phyloP scores from a whole-genome alignment of 2,888 invertebrate genomes.

The Pedicia rivosa region DNA sequence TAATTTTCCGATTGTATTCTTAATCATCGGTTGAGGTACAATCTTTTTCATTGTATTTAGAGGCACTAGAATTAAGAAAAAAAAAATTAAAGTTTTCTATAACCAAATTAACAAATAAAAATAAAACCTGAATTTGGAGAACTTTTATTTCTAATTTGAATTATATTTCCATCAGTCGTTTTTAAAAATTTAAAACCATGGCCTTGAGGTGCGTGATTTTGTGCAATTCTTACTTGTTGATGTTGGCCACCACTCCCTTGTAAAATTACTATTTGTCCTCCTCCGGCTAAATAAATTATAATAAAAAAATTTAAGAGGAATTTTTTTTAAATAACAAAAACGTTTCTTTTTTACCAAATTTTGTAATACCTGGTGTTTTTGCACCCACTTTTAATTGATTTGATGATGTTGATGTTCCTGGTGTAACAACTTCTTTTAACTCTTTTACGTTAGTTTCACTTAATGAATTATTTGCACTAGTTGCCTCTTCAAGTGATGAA shows the following conservation, averaged over 20 bases:
- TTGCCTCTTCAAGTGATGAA: neutral
- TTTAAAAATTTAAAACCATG: conserved; percentile 17
- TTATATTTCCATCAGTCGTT: conserved; percentile 17
- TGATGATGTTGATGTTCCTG: neutral
- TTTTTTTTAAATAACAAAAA: neutral
- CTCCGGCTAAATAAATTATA: conserved; percentile 16
- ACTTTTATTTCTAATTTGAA: conserved; percentile 16
- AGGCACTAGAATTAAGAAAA: neutral
- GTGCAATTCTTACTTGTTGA: conserved; percentile 11
- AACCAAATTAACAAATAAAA: neutral
- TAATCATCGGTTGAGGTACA: neutral
- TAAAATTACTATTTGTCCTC: conserved; percentile 32
- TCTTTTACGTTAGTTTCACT: neutral
- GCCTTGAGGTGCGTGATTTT: neutral
- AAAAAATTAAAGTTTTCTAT: neutral
- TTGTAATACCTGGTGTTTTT: neutral
- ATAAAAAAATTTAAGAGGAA: neutral
- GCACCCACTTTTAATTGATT: neutral
- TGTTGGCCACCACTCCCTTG: conserved; percentile 24
- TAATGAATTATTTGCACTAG: neutral
- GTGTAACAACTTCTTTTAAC: neutral
- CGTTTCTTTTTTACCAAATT: neutral
- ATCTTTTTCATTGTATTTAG: too few relatives aligned
- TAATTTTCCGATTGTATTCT: conserved; percentile 1
- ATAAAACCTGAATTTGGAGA: conserved; percentile 7